These are phyloP conservation scores for Coenobita brevimanus DNA, from an alignment of 1,140 invertebrate genomes.

Conservation along the genomic window DNA sequence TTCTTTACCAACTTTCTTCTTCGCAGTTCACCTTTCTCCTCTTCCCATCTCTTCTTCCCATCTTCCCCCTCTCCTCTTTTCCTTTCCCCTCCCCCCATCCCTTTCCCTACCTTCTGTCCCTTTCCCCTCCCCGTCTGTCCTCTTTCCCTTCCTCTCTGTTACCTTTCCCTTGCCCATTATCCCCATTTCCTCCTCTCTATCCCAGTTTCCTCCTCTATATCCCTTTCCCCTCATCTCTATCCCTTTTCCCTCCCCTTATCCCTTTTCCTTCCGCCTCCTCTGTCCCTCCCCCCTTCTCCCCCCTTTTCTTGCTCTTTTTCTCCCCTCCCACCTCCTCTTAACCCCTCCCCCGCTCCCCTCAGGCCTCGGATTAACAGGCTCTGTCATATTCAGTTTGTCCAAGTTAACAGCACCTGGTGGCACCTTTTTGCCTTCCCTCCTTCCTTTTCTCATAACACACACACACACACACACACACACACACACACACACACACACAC, in stretches of 20 bases:
- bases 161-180: no score
- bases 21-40: no score
- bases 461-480: background rate
- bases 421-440: background rate
- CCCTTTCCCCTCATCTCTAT: background rate
- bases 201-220: background rate
- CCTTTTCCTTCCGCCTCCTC: background rate
- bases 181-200: background rate
- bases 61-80: background rate
- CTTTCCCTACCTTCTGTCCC: background rate
- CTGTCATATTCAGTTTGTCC: no score
- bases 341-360: background rate
- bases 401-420: no score
- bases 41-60: background rate
- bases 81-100: background rate
- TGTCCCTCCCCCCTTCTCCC: background rate
- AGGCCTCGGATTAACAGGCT: no score
- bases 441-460: no score
- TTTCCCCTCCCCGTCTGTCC: no score
- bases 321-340: background rate
- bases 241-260: background rate
- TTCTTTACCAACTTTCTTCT: background rate
- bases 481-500: background rate
- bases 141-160: background rate
- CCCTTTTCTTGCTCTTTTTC: background rate